phyloP scores from a whole-genome alignment of 2,888 invertebrate species.

The Adineta ricciae region DNA sequence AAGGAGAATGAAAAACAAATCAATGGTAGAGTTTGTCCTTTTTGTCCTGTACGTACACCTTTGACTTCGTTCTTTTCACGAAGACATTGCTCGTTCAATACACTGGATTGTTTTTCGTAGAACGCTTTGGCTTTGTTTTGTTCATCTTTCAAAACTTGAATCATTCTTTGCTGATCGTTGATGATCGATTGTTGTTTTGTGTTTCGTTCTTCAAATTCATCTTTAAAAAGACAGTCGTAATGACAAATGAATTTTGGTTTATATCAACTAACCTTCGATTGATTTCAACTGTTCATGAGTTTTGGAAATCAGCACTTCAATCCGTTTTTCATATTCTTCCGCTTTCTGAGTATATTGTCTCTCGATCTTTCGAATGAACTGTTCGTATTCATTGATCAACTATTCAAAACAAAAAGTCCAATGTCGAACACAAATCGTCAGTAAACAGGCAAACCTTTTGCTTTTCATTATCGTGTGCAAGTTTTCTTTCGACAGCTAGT shows the following conservation, averaged over 20 bases:
- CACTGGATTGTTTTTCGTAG: neutral
- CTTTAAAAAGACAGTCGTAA: neutral
- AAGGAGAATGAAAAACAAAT: neutral
- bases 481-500: neutral
- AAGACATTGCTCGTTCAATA: neutral
- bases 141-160: slow-evolving; percentile 15
- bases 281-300: slow-evolving; percentile 18
- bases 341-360: neutral
- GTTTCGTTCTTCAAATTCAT: neutral
- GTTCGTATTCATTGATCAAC: slow-evolving; percentile 1
- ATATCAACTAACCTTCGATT: neutral
- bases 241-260: neutral
- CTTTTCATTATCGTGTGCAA: neutral
- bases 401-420: neutral
- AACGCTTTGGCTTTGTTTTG: neutral
- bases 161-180: slow-evolving; percentile 17
- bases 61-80: neutral
- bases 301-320: neutral
- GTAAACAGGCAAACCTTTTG: neutral
- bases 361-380: slow-evolving; percentile 16
- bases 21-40: rapidly evolving
- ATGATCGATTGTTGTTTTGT: slow-evolving; percentile 16
- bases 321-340: slow-evolving; percentile 5
- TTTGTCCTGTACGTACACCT: neutral
- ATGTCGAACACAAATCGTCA: too few species aligned